Evolutionary conservation across 2,888 invertebrate genomes (phyloP).

Genomic region (Thyatira batis): DNA sequence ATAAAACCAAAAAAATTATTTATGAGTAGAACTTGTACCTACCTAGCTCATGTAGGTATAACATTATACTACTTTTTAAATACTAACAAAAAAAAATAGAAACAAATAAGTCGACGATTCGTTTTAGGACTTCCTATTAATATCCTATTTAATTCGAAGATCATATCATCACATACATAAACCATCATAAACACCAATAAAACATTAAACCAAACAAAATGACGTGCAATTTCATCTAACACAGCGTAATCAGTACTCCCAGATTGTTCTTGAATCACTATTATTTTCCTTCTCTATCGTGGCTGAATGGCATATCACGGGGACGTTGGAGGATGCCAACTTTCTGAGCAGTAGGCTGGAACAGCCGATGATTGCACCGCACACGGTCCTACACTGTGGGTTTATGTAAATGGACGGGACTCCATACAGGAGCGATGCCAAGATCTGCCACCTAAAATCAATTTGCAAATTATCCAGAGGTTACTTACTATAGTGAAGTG

Average conservation of each 20-base stretch:
- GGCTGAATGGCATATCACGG: background rate
- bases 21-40: no score
- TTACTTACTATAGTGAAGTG: background rate
- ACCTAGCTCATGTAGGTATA: no score
- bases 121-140: no score
- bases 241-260: background rate
- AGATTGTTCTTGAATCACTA: background rate
- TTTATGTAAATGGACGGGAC: conserved; percentile 32
- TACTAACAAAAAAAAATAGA: no score
- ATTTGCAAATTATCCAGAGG: conserved; percentile 47
- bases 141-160: no score
- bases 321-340: background rate
- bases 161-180: no score
- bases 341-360: conserved; percentile 3
- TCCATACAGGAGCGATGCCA: conserved; percentile 36
- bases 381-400: conserved; percentile 19
- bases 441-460: conserved; percentile 41
- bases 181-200: background rate
- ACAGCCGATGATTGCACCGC: conserved; percentile 28
- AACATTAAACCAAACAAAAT: background rate
- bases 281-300: background rate
- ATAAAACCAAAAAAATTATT: no score
- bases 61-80: no score
- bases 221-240: background rate
- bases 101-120: no score